phyloP scores from a whole-genome alignment of 2,888 invertebrate species.

The Stegana nigrithorax region DNA sequence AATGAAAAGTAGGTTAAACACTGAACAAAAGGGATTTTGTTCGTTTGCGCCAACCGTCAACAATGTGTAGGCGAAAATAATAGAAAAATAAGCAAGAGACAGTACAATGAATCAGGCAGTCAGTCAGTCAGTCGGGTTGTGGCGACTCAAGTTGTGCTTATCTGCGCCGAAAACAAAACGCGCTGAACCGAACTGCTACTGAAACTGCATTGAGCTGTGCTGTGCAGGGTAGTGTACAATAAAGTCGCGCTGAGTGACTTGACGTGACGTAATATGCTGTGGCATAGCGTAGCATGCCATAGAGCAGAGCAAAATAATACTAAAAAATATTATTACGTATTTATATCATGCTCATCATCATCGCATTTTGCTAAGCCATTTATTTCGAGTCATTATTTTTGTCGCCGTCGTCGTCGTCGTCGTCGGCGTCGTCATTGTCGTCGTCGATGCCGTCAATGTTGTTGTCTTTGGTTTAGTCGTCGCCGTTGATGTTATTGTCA shows the following conservation, averaged over 20 bases:
- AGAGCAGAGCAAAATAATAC: neutral
- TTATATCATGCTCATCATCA: neutral
- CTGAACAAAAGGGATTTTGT: constrained; percentile 20
- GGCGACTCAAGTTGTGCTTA: no score
- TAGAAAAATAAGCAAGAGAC: neutral
- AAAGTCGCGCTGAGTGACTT: no score
- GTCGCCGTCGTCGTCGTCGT: neutral
- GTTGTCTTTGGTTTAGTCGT: neutral
- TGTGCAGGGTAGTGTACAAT: no score
- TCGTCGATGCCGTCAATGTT: neutral
- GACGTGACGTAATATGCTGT: no score
- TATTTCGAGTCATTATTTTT: constrained; percentile 3
- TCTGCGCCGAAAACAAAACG: no score
- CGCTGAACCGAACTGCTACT: no score
- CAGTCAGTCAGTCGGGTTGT: no score
- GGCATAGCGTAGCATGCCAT: no score
- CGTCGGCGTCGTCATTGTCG: neutral
- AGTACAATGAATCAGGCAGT: neutral
- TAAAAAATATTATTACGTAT: neutral
- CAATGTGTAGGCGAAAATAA: neutral
- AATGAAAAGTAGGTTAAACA: constrained; percentile 35
- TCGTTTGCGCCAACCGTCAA: no score
- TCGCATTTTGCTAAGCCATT: constrained; percentile 7
- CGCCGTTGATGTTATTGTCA: no score
- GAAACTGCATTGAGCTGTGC: no score